These are phyloP conservation scores for Drosophila biarmipes DNA, from an alignment of 1,140 invertebrate genomes.

Conservation along the genomic window DNA sequence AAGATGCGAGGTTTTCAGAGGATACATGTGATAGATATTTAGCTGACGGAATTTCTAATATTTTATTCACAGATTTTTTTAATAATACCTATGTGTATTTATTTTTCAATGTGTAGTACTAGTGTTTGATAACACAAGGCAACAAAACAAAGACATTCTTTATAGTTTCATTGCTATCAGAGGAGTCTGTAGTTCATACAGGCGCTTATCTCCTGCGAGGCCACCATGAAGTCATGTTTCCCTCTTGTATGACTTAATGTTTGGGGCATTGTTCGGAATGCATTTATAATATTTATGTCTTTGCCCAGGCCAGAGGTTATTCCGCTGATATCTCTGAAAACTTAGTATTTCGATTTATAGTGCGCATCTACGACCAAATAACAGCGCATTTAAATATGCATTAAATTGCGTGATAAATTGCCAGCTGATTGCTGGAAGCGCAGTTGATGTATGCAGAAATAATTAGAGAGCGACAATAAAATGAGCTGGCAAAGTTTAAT, in stretches of 20 bases:
- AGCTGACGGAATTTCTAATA: too few species aligned
- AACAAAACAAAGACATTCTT: not conserved
- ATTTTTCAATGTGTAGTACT: not conserved
- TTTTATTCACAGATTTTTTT: too few species aligned
- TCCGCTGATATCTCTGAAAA: conserved; percentile 20
- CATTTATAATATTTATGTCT: conserved; percentile 45
- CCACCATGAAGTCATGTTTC: conserved; percentile 41
- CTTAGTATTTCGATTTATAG: conserved; percentile 59
- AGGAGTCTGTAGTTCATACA: not conserved
- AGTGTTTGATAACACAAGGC: not conserved
- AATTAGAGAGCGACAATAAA: conserved; percentile 69
- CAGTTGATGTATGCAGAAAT: conserved; percentile 65
- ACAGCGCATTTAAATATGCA: conserved; percentile 34
- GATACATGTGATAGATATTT: too few species aligned
- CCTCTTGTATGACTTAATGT: conserved; percentile 24
- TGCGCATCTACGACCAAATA: conserved; percentile 11
- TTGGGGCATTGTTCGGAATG: conserved; percentile 29
- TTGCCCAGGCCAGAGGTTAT: conserved; percentile 30
- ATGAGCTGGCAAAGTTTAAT: conserved; percentile 72
- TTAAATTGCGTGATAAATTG: conserved; percentile 76
- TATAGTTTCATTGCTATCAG: conserved; percentile 15
- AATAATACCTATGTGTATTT: not conserved
- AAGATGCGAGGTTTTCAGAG: too few species aligned
- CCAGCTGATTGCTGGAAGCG: conserved; percentile 15
- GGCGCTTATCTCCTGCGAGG: conserved; percentile 24